Base-by-base conservation (phyloP, 1,140 invertebrate species). In the Drosophila lacertosa region DNA sequence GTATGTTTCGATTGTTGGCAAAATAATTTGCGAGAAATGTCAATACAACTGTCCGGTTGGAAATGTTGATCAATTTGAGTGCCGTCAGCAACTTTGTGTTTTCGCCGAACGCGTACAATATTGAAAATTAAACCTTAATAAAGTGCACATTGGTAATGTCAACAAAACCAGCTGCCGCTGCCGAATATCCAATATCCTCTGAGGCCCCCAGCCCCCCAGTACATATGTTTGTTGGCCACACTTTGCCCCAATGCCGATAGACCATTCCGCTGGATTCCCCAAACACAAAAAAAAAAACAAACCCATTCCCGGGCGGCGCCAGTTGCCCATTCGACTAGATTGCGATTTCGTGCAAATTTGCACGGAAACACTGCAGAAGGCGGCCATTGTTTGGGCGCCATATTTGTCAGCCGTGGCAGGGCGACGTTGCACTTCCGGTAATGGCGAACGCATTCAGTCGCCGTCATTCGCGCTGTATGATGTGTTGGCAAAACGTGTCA, bases 401-500 rank as follows among this genome's bases (percentile, higher is more conserved):
- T 81, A 77, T 81, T 81, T 81, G 78, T 77, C 74, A 72, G 62
- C 57, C 62, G 68, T 67, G 51, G 35, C 24, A 39, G 44, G 39
- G 33, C 57, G 44, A 26, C 47, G 26, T 26, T 60, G 62, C 74
- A 82, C 74, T 81, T 77, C 59, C 80, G 77, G 77, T 66, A 73
- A 73, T 83, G 80, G 64, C 67, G 72, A 26, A 64, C 72, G 72
- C 81, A 80, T 80, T 83, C 79, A 68, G 72, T 71, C 37, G 78
- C 59, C 69, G 50, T 77, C 74, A 74, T 77, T 63, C 63, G 66
- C 57, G 72, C 57, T 76, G 73, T 55, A 76, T 77, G 73, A 86
- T 86, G 80, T 78, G 80, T 69, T 86, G 77, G 81, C 80, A 76
- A 74, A 84, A 84, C 81, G 80, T 84, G 80, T 84, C 80, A 86